Conservation (phyloP, 2,797 vertebrate genomes). For the Parauchenoglanis ngamensis region DNA sequence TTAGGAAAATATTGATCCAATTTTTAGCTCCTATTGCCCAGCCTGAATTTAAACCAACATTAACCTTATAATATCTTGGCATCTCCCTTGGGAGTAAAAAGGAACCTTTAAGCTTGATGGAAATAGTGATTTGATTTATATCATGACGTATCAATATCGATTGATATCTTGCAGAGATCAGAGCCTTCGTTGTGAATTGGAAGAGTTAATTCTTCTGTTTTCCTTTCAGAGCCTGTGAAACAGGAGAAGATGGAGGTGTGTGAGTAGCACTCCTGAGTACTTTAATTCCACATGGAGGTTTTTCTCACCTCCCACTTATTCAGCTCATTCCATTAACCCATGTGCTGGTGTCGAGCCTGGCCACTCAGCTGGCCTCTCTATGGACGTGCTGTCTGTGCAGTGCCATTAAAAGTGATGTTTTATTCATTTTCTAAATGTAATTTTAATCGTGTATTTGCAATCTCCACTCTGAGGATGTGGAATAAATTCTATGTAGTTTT, state of each 20-base stretch:
- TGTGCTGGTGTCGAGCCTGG: constrained; percentile 63
- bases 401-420: constrained; percentile 70
- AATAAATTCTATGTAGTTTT: constrained; percentile 95
- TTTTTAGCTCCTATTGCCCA: too few relatives aligned
- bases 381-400: constrained; percentile 69
- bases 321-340: constrained; percentile 66
- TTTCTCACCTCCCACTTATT: constrained; percentile 45
- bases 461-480: constrained; percentile 76
- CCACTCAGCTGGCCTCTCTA: constrained; percentile 62
- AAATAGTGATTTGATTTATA: too few relatives aligned
- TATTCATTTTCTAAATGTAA: constrained; percentile 76
- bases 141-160: too few relatives aligned
- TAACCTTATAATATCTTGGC: too few relatives aligned
- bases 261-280: constrained; percentile 65
- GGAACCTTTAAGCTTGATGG: too few relatives aligned
- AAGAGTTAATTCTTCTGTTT: background rate
- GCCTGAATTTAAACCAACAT: too few relatives aligned
- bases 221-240: constrained; percentile 73
- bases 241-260: constrained; percentile 78
- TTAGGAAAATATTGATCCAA: too few relatives aligned
- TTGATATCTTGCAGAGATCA: background rate
- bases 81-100: too few relatives aligned
- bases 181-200: background rate
- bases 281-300: constrained; percentile 40
- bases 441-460: constrained; percentile 83